Evolutionary conservation across 92 coral and sea anemone species (phyloP).

Genomic region (Phenganax stokvisi): DNA sequence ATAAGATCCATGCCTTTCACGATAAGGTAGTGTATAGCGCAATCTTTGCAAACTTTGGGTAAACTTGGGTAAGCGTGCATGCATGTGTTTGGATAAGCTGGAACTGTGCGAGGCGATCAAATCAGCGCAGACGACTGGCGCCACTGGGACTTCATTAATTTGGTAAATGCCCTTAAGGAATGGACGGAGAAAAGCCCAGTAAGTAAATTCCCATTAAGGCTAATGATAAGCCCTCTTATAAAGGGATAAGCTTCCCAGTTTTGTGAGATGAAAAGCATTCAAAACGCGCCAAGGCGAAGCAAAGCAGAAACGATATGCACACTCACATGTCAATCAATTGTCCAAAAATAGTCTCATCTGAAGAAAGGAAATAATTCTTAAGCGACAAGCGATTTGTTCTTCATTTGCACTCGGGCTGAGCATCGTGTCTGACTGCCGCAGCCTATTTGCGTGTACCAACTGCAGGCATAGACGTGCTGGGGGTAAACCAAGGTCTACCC

Average conservation of each 20-base stretch:
- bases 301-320: not conserved
- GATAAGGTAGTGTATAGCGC: constrained; percentile 34
- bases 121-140: constrained; percentile 47
- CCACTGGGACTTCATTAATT: constrained; percentile 37
- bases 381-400: not conserved
- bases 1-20: constrained; percentile 34
- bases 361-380: not conserved
- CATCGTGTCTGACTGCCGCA: constrained; percentile 27
- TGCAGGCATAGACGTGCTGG: not conserved
- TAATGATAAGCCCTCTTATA: not conserved
- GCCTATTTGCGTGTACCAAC: constrained; percentile 17
- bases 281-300: not conserved
- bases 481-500: no score
- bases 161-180: constrained; percentile 32
- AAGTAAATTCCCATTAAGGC: not conserved
- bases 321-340: not conserved
- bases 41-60: constrained; percentile 40
- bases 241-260: not conserved
- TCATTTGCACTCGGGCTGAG: not conserved
- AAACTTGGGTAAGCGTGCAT: constrained; percentile 37
- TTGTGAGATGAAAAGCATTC: not conserved
- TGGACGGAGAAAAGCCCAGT: constrained; percentile 45
- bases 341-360: not conserved
- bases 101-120: constrained; percentile 30
- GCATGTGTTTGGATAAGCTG: constrained; percentile 39